Evolutionary conservation across 2,888 invertebrate species (phyloP).

Genomic region (Agriotes lineatus): DNA sequence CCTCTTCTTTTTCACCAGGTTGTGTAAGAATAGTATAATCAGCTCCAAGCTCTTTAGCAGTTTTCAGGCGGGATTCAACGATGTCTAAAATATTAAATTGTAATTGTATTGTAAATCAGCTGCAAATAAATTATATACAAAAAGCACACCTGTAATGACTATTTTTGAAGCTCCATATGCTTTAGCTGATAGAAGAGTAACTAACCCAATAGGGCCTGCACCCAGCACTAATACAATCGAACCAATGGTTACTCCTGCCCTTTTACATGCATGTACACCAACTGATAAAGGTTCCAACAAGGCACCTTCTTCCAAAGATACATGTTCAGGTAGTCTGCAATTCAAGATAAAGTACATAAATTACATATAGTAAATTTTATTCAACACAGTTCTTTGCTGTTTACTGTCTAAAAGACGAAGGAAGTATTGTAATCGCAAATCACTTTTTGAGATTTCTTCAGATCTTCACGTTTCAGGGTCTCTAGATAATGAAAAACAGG

Average conservation of each 20-base stretch:
- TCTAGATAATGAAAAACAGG: no score
- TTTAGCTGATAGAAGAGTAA: slow-evolving; percentile 83
- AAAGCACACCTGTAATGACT: slow-evolving; percentile 80
- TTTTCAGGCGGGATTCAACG: slow-evolving; percentile 75
- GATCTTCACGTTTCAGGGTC: no score
- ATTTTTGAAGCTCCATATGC: slow-evolving; percentile 87
- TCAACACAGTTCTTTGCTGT: no score
- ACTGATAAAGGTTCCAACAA: slow-evolving; percentile 93
- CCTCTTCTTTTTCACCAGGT: slow-evolving; percentile 59
- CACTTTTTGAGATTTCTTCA: no score
- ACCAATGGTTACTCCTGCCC: slow-evolving; percentile 82
- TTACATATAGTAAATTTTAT: no score
- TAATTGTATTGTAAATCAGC: no score
- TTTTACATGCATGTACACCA: slow-evolving; percentile 92
- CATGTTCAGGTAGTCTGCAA: slow-evolving; percentile 86
- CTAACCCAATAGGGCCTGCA: slow-evolving; percentile 91
- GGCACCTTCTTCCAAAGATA: slow-evolving; percentile 93
- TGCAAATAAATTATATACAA: no score
- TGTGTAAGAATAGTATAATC: slow-evolving; percentile 75
- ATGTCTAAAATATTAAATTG: no score
- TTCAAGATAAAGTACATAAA: background rate
- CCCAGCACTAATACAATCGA: slow-evolving; percentile 82
- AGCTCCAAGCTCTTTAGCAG: slow-evolving; percentile 85
- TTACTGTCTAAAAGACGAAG: no score
- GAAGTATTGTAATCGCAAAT: no score